Evolutionary conservation across 2,113 vertebrate species (phyloP).

Genomic region (Fulica atra): DNA sequence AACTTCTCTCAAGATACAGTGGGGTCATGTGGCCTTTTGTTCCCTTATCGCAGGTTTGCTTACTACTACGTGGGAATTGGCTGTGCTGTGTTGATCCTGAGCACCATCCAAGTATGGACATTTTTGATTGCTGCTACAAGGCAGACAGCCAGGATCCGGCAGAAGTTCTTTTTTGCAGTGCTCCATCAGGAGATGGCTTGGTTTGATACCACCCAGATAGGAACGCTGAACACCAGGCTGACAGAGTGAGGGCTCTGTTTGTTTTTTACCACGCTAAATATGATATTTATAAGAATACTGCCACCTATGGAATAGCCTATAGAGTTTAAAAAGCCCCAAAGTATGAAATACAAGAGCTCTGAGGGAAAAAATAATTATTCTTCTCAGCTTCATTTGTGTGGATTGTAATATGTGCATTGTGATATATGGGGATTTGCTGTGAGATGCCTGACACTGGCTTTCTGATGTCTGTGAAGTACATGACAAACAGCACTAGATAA

Average conservation of each 20-base stretch:
- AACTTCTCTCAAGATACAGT: not conserved
- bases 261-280: not conserved
- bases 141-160: slow-evolving; percentile 75
- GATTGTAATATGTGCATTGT: not conserved
- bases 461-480: not conserved
- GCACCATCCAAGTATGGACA: slow-evolving; percentile 68
- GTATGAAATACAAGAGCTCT: not conserved
- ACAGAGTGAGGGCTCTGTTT: slow-evolving; percentile 70
- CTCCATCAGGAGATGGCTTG: slow-evolving; percentile 82
- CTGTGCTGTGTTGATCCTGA: slow-evolving; percentile 64
- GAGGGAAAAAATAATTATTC: not conserved
- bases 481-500: not conserved
- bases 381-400: not conserved
- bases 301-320: not conserved
- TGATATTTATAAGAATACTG: not conserved
- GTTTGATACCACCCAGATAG: slow-evolving; percentile 78
- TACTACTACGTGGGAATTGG: slow-evolving; percentile 78
- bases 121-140: slow-evolving; percentile 71
- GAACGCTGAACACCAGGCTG: slow-evolving; percentile 76
- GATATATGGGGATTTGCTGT: rapidly evolving
- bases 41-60: slow-evolving; percentile 61
- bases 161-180: slow-evolving; percentile 79
- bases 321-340: not conserved
- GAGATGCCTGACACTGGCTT: not conserved
- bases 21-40: not conserved